A percentile compares a stretch with the other conserved stretches of the same genome.
These are phyloP conservation scores for Euphonia xanthogaster DNA, from an alignment of 2,797 vertebrate genomes.

Conservation along the genomic window DNA sequence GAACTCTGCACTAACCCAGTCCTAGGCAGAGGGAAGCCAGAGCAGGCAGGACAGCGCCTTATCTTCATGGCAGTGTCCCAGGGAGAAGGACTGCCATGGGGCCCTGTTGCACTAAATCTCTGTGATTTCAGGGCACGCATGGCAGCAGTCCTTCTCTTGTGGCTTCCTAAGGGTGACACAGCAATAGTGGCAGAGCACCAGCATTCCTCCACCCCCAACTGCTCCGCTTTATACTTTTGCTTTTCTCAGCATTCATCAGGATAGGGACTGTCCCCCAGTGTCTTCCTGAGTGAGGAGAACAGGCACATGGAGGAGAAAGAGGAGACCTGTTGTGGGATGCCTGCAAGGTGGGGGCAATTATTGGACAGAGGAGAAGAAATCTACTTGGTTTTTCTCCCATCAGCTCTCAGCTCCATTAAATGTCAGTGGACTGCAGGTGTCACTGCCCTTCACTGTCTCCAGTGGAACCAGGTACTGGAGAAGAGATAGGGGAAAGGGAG, in stretches of 20 bases:
- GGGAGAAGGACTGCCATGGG: neutral
- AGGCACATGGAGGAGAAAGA: neutral
- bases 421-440: neutral
- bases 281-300: neutral
- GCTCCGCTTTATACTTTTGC: neutral
- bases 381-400: neutral
- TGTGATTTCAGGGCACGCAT: neutral
- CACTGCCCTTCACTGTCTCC: neutral
- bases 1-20: neutral
- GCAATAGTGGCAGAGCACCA: accelerated
- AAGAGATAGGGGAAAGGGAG: neutral
- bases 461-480: neutral
- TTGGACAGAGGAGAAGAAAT: neutral
- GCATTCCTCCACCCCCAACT: neutral
- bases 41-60: neutral
- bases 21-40: neutral
- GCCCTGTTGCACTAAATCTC: neutral
- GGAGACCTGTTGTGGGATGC: neutral
- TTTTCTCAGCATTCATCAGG: neutral
- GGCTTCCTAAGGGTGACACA: neutral
- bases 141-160: neutral
- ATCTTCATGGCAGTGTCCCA: neutral
- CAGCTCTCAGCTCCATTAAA: neutral
- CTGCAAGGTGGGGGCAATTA: neutral
- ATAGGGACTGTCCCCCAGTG: neutral